Conservation (phyloP, 2,888 invertebrate genomes). For the Drosophila melanocephala region DNA sequence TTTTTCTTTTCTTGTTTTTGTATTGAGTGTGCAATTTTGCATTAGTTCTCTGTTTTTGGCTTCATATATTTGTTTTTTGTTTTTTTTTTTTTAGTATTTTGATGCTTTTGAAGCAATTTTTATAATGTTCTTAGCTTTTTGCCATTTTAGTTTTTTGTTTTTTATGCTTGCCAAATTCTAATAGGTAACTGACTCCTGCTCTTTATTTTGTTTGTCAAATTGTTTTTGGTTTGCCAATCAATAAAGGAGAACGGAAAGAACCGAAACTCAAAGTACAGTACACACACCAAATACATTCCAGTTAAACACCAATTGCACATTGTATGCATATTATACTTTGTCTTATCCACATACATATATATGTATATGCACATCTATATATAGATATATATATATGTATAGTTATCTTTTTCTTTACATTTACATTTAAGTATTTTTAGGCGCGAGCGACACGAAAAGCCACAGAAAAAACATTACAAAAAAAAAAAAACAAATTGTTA, state of each 20-base stretch:
- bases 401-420: slow-evolving; percentile 18
- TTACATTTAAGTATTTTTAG: slow-evolving; percentile 52
- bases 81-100: slow-evolving; percentile 48
- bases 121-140: slow-evolving; percentile 42
- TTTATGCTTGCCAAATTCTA: slow-evolving; percentile 78
- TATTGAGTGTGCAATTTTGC: slow-evolving; percentile 54
- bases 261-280: slow-evolving; percentile 57
- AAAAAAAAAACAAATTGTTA: neutral
- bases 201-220: slow-evolving; percentile 81
- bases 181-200: slow-evolving; percentile 86
- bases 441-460: slow-evolving; percentile 74
- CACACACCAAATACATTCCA: slow-evolving; percentile 42
- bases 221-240: slow-evolving; percentile 77
- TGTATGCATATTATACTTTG: slow-evolving; percentile 22
- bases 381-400: slow-evolving; percentile 27
- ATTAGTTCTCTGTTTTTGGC: slow-evolving; percentile 35
- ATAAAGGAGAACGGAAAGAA: slow-evolving; percentile 69
- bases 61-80: slow-evolving; percentile 37
- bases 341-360: slow-evolving; percentile 21
- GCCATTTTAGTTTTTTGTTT: slow-evolving; percentile 37
- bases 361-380: slow-evolving; percentile 24
- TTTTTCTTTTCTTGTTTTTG: slow-evolving; percentile 23
- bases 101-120: slow-evolving; percentile 77
- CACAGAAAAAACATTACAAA: slow-evolving; percentile 54
- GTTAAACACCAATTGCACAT: slow-evolving; percentile 47